These are phyloP conservation scores for Spermophilus dauricus DNA, from an alignment of 2,113 vertebrate genomes.

Conservation along the genomic window DNA sequence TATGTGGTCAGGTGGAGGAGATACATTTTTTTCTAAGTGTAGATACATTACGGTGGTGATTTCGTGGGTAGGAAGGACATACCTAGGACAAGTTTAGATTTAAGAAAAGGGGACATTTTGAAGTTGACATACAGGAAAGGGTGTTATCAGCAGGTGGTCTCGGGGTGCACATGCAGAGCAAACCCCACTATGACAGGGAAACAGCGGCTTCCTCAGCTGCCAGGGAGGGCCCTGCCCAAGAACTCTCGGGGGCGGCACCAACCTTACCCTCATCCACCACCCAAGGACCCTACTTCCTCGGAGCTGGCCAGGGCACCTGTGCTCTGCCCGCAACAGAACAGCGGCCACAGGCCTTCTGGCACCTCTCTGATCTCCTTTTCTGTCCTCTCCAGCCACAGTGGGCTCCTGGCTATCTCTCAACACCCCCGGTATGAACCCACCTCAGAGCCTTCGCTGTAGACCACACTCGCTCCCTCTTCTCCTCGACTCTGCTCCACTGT, in stretches of 20 bases:
- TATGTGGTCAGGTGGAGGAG: neutral
- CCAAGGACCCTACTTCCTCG: neutral
- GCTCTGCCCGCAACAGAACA: neutral
- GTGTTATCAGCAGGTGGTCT: neutral
- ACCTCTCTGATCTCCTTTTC: neutral
- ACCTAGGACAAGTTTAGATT: neutral
- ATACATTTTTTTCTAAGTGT: neutral
- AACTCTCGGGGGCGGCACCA: neutral
- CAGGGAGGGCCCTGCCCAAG: neutral
- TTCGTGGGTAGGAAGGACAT: neutral
- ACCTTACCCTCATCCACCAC: neutral
- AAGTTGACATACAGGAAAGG: neutral
- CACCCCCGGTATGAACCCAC: neutral
- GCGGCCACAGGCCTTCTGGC: neutral
- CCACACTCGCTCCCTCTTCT: neutral
- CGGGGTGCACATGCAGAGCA: neutral
- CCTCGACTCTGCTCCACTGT: neutral
- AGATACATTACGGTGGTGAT: neutral
- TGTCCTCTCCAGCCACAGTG: neutral
- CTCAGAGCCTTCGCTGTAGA: neutral
- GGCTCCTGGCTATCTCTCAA: neutral
- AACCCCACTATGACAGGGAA: neutral
- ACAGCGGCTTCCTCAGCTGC: neutral
- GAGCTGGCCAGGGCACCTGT: neutral
- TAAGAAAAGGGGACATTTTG: neutral